Conservation (phyloP, 37 sponge, comb jelly and placozoan genomes). For the Diacarnus erythraeanus region DNA sequence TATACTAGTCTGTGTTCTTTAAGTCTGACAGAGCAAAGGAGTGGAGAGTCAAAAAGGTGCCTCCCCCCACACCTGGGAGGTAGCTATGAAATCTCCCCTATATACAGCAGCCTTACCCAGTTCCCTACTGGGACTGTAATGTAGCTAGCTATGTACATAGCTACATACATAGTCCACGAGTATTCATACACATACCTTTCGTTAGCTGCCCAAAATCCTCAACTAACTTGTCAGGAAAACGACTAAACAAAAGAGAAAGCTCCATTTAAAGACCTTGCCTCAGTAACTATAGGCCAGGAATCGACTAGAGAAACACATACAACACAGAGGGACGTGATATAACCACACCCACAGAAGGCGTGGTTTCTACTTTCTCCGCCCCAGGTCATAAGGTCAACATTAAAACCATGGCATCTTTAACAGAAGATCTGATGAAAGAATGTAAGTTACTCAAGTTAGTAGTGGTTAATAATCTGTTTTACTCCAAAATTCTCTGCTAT, state of each 20-base stretch:
- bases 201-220: conserved; percentile 11
- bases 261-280: conserved; percentile 12
- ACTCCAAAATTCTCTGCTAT: neutral
- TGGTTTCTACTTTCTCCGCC: too few species aligned
- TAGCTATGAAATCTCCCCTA: too few species aligned
- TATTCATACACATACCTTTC: conserved; percentile 18
- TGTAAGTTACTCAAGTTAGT: neutral
- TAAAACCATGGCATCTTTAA: neutral
- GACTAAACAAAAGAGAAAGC: conserved; percentile 12
- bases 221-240: conserved; percentile 21
- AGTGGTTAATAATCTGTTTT: too few species aligned
- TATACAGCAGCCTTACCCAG: too few species aligned
- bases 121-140: too few species aligned
- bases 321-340: too few species aligned
- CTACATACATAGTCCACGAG: too few species aligned
- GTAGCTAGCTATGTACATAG: too few species aligned
- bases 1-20: neutral
- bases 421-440: conserved; percentile 19
- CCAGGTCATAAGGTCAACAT: neutral
- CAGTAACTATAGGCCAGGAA: neutral
- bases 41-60: too few species aligned
- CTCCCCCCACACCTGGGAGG: too few species aligned
- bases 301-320: too few species aligned
- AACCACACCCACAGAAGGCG: neutral
- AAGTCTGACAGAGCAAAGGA: neutral